phyloP scores from a whole-genome alignment of 2,113 vertebrate genomes.

The Oceanites oceanicus region DNA sequence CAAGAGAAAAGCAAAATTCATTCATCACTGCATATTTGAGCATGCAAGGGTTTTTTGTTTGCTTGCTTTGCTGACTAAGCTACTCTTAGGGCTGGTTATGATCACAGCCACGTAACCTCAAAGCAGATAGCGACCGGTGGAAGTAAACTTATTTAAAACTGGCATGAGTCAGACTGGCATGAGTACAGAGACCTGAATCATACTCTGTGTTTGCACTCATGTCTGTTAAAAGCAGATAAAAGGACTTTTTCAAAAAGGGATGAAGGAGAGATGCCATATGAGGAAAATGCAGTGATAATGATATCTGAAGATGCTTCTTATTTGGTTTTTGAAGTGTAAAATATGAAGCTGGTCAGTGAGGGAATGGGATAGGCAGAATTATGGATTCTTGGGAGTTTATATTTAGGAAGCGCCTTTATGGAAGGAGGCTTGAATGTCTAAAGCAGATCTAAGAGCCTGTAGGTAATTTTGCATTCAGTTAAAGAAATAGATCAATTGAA shows the following conservation, averaged over 20 bases:
- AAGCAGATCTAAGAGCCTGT: background rate
- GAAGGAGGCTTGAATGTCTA: background rate
- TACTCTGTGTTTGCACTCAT: background rate
- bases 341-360: background rate
- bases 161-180: background rate
- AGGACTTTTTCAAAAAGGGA: background rate
- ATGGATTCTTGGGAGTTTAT: background rate
- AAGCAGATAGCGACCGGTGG: background rate
- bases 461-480: background rate
- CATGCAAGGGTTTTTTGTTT: background rate
- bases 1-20: background rate
- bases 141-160: background rate
- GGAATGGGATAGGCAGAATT: background rate
- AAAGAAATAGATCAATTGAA: background rate
- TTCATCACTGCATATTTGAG: background rate
- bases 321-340: background rate
- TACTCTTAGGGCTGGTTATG: background rate
- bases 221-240: background rate
- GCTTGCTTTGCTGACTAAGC: conserved; percentile 8
- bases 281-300: background rate
- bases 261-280: background rate
- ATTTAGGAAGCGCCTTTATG: background rate
- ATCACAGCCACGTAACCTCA: background rate
- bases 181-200: background rate
- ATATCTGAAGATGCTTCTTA: background rate